Conservation (phyloP, 1,140 invertebrate genomes). For the Idris sp. region DNA sequence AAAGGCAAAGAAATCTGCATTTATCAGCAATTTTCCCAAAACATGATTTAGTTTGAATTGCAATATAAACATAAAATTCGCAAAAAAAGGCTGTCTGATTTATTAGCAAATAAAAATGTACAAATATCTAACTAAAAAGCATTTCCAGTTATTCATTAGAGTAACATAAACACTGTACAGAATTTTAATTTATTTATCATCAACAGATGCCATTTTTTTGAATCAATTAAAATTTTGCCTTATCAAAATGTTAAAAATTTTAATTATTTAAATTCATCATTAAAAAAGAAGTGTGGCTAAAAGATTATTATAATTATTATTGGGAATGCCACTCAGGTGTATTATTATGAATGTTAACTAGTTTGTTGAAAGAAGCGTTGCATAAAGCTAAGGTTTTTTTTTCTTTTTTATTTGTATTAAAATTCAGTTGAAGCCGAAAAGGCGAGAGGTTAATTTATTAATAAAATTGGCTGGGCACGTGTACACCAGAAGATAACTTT, state of each 20-base stretch:
- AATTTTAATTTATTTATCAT: too few relatives aligned
- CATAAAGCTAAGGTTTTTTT: conserved; percentile 35
- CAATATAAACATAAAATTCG: conserved; percentile 4
- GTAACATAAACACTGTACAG: too few relatives aligned
- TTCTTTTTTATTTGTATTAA: too few relatives aligned
- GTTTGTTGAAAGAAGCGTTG: conserved; percentile 41
- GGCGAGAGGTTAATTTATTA: conserved; percentile 28
- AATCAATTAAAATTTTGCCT: conserved; percentile 26
- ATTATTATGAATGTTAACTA: conserved; percentile 48
- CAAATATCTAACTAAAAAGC: conserved; percentile 13
- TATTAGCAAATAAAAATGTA: conserved; percentile 20
- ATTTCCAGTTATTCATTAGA: conserved; percentile 17
- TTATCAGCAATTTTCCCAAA: conserved; percentile 14
- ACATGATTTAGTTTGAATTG: conserved; percentile 7
- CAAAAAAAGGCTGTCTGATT: conserved; percentile 17
- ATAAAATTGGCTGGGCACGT: conserved; percentile 22
- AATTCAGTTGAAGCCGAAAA: too few relatives aligned
- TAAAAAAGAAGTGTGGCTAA: too few relatives aligned
- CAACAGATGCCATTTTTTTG: conserved; percentile 16
- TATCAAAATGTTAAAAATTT: too few relatives aligned
- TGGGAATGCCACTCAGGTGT: conserved; percentile 33
- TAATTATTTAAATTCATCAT: too few relatives aligned
- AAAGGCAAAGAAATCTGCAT: conserved; percentile 2
- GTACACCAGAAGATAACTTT: too few relatives aligned
- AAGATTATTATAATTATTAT: conserved; percentile 17